Conservation (phyloP, 2,888 invertebrate species). For the Lydus trimaculatus region DNA sequence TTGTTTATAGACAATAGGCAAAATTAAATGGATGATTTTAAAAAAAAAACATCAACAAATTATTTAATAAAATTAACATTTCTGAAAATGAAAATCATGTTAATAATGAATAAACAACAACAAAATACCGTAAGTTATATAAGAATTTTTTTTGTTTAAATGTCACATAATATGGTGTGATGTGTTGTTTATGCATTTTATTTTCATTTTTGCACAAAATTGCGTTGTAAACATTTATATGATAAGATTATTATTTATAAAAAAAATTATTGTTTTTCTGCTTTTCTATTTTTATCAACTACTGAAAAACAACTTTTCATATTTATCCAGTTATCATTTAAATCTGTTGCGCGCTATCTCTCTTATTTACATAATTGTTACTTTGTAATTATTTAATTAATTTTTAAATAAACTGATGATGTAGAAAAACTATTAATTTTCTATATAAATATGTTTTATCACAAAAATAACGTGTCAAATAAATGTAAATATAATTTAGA, state of each 20-base stretch:
- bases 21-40: not conserved
- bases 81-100: not conserved
- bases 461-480: not conserved
- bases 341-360: not conserved
- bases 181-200: too few relatives aligned
- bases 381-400: not conserved
- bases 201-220: not conserved
- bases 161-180: constrained; percentile 2
- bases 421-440: not conserved
- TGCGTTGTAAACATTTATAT: not conserved
- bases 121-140: not conserved
- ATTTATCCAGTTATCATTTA: too few relatives aligned
- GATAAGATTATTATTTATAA: constrained; percentile 1
- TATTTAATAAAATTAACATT: constrained; percentile 4
- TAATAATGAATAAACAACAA: not conserved
- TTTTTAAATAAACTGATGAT: not conserved
- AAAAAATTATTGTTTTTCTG: not conserved
- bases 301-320: not conserved
- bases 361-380: not conserved
- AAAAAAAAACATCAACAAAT: not conserved
- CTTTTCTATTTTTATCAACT: not conserved
- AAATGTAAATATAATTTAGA: not conserved
- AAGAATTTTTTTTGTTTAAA: not conserved
- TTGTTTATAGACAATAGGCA: not conserved
- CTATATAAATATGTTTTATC: not conserved